Evolutionary conservation across 2,888 invertebrate genomes (phyloP), one percentile per base, ranked within the genome.

Genomic region (Fragum sueziense): DNA sequence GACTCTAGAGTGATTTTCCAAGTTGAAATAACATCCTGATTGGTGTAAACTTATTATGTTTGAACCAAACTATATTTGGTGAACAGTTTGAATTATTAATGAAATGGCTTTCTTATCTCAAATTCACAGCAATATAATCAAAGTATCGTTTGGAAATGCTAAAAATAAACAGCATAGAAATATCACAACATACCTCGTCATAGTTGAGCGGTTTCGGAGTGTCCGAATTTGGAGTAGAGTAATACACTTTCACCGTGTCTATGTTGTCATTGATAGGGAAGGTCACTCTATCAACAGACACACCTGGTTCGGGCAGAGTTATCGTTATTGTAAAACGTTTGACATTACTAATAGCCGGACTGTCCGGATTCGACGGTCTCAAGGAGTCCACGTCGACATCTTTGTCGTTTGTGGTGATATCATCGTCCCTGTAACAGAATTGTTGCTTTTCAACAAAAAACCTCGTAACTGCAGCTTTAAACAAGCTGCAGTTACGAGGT

Each of bases 331-430:
- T 75, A 25, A 80, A 76, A 3, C 52, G 27, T 17, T 52, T 47
- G 11, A 62, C 73, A 0, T 34, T 31, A 14, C 29, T 52, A 1
- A 47, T 70, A 17, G 80, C 80, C n/a, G 80, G 76, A 25, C 73
- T 41, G 22, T 72, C 62, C 3, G 76, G 69, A 37, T 34, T 80
- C 25, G 54, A 47, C 27, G 80, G 80, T 59, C 80, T 61, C 2
- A 80, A 57, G 6, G 62, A 57, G 31, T 73, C 76, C 6, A 73
- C 37, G 57, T 76, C 76, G 37, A 80, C 73, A 1, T 69, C 70
- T 20, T 75, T 41, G 47, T 80, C 80, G 41, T 80, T 80, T 54
- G 80, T 80, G 22, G 62, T 70, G 17, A 80, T 80, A 54, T 80
- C 76, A 27, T 80, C 80, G 57, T 80, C 80, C 22, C 76, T 79